phyloP scores from a whole-genome alignment of 2,888 invertebrate species.

The Orthosia incerta region DNA sequence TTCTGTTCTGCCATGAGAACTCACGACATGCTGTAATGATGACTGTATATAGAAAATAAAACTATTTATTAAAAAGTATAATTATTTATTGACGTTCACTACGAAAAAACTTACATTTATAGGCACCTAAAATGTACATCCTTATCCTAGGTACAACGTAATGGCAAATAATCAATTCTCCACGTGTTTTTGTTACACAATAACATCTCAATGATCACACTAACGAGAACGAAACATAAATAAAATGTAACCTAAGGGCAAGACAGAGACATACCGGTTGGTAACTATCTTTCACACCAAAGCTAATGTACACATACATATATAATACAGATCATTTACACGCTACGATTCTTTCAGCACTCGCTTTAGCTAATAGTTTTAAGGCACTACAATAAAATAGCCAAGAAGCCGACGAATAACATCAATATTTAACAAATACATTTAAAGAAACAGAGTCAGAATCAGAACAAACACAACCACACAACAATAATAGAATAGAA shows the following conservation, averaged over 20 bases:
- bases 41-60: constrained; percentile 46
- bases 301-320: constrained; percentile 56
- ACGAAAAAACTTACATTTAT: constrained; percentile 87
- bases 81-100: constrained; percentile 86
- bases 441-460: constrained; percentile 35
- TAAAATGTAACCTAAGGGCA: constrained; percentile 86
- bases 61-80: constrained; percentile 64
- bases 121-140: constrained; percentile 90
- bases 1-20: neutral
- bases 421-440: constrained; percentile 45
- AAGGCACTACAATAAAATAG: constrained; percentile 28
- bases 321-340: constrained; percentile 56
- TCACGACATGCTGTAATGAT: neutral
- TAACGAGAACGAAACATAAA: constrained; percentile 83
- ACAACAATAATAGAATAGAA: constrained; percentile 33
- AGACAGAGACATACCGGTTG: constrained; percentile 78
- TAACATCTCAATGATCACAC: constrained; percentile 77
- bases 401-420: constrained; percentile 32
- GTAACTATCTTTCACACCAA: constrained; percentile 82
- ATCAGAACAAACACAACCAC: constrained; percentile 46
- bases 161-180: constrained; percentile 88
- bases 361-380: constrained; percentile 31
- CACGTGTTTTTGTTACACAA: constrained; percentile 78
- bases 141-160: constrained; percentile 89
- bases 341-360: constrained; percentile 57